Percentiles rank a stretch among this genome's conserved stretches.
Evolutionary conservation across 2,888 invertebrate genomes (phyloP).

Genomic region (Magallana nippona): DNA sequence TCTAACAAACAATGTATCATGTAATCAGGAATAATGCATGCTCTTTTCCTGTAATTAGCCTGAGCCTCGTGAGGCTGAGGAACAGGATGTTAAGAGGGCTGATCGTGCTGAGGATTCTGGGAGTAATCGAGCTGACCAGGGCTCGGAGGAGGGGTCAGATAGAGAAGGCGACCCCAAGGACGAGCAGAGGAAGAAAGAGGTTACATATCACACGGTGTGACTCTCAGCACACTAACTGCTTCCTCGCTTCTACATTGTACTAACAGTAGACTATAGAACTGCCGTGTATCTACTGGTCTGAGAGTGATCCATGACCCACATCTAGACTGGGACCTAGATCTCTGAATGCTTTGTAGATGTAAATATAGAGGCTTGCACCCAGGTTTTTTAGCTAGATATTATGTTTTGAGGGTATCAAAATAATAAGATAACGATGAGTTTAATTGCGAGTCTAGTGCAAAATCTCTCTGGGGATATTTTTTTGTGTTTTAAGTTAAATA

Average conservation of each 20-base stretch:
- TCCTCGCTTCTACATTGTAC: neutral
- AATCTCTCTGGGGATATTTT: no score
- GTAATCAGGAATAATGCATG: constrained; percentile 30
- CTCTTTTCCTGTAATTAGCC: constrained; percentile 32
- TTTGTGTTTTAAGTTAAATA: no score
- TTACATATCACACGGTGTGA: constrained; percentile 18
- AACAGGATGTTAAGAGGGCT: constrained; percentile 1
- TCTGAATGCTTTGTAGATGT: no score
- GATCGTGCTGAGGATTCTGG: neutral
- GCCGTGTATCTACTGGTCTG: no score
- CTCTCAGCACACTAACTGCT: neutral
- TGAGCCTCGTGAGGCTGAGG: neutral
- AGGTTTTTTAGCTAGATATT: no score
- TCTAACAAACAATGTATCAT: neutral
- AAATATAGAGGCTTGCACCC: no score
- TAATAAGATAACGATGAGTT: no score
- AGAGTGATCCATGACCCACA: no score
- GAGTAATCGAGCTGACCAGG: constrained; percentile 18
- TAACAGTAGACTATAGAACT: neutral
- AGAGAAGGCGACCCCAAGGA: neutral
- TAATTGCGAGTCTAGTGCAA: no score
- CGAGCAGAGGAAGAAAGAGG: neutral
- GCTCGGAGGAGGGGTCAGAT: constrained; percentile 21
- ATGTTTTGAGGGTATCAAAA: no score
- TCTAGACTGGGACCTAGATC: no score